Evolutionary conservation across 2,797 vertebrate species (phyloP).

Genomic region (Malurus leucopterus): DNA sequence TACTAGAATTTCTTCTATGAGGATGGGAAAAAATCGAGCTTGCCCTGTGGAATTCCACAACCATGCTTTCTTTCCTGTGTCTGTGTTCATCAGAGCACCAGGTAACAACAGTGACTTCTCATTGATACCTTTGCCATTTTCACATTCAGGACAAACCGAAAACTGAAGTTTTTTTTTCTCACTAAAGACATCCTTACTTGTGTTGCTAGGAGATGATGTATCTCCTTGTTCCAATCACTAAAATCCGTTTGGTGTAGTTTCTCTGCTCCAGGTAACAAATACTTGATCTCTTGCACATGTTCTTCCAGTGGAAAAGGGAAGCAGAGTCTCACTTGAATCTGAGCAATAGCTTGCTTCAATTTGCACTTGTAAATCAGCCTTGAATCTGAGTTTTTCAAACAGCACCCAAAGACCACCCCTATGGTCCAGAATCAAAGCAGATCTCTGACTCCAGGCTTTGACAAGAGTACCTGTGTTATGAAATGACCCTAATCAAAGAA

Average conservation of each 20-base stretch:
- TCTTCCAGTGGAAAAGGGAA: neutral
- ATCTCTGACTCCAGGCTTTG: neutral
- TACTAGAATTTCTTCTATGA: constrained; percentile 19
- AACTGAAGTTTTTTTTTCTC: neutral
- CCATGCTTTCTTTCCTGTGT: neutral
- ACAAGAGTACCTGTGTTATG: neutral
- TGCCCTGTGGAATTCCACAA: neutral
- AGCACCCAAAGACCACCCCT: neutral
- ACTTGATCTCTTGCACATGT: neutral
- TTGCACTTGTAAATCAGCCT: neutral
- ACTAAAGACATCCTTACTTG: neutral
- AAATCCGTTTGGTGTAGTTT: neutral
- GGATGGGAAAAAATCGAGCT: neutral
- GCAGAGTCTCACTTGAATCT: neutral
- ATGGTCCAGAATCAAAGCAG: neutral
- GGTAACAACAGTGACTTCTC: neutral
- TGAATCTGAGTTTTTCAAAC: neutral
- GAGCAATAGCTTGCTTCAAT: neutral
- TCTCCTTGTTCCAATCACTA: neutral
- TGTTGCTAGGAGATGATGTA: neutral
- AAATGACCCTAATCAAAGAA: constrained; percentile 15
- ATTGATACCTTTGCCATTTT: neutral
- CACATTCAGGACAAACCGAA: neutral
- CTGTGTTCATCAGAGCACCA: neutral
- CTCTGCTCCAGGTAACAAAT: neutral